Evolutionary conservation across 2,888 invertebrate genomes (phyloP).

Genomic region (Scaptomyza flava): DNA sequence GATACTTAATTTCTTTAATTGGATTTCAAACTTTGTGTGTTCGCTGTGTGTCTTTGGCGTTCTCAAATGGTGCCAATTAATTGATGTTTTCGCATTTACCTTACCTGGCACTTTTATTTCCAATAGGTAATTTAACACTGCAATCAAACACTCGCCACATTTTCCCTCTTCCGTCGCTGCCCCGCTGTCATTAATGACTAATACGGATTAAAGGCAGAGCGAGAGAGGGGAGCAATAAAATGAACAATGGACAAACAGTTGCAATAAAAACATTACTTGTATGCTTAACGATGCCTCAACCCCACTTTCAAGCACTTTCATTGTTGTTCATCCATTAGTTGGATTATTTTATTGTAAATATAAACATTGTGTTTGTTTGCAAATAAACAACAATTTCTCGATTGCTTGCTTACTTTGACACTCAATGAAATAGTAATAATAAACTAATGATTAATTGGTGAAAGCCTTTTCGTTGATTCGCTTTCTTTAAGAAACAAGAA

Average conservation of each 20-base stretch:
- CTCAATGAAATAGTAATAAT: not conserved
- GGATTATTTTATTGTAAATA: slow-evolving; percentile 26
- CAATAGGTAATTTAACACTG: slow-evolving; percentile 43
- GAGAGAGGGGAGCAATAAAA: slow-evolving; percentile 4
- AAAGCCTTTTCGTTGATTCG: too few relatives aligned
- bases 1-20: slow-evolving; percentile 77
- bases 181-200: slow-evolving; percentile 36
- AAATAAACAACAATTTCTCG: not conserved
- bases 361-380: not conserved
- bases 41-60: slow-evolving; percentile 21
- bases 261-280: slow-evolving; percentile 19
- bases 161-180: not conserved
- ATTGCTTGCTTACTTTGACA: slow-evolving; percentile 4
- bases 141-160: slow-evolving; percentile 53
- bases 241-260: slow-evolving; percentile 9
- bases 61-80: slow-evolving; percentile 17
- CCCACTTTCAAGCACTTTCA: not conserved
- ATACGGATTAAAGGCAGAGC: slow-evolving; percentile 55
- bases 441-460: not conserved
- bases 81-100: slow-evolving; percentile 20
- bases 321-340: slow-evolving; percentile 21
- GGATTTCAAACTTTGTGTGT: slow-evolving; percentile 57
- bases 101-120: slow-evolving; percentile 31
- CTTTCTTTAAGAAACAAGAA: not conserved
- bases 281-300: not conserved